Conservation (phyloP, 64 coral and sea anemone species). For the Dendrophyllia cribrosa region DNA sequence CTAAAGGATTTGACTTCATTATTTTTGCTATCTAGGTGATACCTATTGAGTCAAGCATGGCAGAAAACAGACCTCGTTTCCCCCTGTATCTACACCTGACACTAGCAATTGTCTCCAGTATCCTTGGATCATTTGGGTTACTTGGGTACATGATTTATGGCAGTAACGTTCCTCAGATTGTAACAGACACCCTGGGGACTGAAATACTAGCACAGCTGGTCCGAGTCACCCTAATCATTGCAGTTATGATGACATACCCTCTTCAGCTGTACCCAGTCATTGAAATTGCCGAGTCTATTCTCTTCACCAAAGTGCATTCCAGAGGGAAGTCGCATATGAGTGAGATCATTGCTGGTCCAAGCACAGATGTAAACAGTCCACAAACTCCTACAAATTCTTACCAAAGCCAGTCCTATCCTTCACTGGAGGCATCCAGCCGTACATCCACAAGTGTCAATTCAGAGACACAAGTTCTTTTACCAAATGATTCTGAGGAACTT, state of each 20-base stretch:
- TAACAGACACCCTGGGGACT: conserved; percentile 75
- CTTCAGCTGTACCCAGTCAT: conserved; percentile 94
- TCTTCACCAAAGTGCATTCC: conserved; percentile 70
- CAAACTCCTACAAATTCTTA: neutral
- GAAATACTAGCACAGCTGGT: conserved; percentile 61
- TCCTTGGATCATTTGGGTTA: conserved; percentile 97
- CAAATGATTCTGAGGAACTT: conserved; percentile 26
- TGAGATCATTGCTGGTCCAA: conserved; percentile 59
- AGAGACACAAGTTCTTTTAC: conserved; percentile 27
- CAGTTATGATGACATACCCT: conserved; percentile 90
- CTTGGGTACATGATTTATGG: conserved; percentile 91
- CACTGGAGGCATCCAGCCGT: neutral
- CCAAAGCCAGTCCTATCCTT: neutral
- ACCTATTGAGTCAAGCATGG: conserved; percentile 98
- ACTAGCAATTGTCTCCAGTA: conserved; percentile 71
- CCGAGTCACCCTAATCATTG: conserved; percentile 79
- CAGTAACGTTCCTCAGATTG: conserved; percentile 84
- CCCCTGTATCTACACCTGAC: conserved; percentile 91
- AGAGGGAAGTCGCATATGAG: conserved; percentile 62
- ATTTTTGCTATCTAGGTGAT: conserved; percentile 68
- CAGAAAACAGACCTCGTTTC: conserved; percentile 85
- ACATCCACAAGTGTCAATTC: neutral
- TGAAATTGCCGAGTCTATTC: conserved; percentile 80
- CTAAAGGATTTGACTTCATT: neutral
- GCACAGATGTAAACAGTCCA: neutral